Base-by-base conservation (phyloP, 2,888 invertebrate genomes). In the Noctua janthe region DNA sequence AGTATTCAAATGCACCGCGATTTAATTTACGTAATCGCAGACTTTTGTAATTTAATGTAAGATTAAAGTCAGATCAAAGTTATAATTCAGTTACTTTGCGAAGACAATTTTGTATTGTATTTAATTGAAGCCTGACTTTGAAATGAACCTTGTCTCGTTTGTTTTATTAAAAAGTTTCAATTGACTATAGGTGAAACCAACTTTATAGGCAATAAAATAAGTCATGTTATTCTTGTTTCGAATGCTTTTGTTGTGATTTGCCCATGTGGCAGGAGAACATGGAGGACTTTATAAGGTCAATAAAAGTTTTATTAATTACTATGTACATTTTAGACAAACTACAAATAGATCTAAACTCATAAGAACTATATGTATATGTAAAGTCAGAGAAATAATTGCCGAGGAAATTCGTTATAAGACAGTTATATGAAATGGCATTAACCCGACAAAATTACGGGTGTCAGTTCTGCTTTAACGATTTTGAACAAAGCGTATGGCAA, bases 61-160 rank as follows among this genome's bases (percentile, higher is more conserved):
- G 39, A 73, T 79, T 59, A 71, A 79, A 81, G 47, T 70, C 39
- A 64, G 15, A 13, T 67, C 17, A 54, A 78, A 82, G 56, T 80
- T 79, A 47, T 51, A 73, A 79, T n/a, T 35, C 15, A 54, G 47
- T 71, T 64, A 71, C 56, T 74, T 80, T 56, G 17, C 3, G 15
- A 23, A 83, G 23, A 64, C 35, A 35, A 69, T 75, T 62, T 71
- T 62, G 71, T 78, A 54, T 83, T 84, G 71, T 78, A 49, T 72
- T 78, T 51, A 64, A 73, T 64, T 81, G 51, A 7, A 56, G 43
- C 43, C 64, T 80, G 84, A 84, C 82, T 59, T 82, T 82, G 35
- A 7, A 51, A 64, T 74, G 70, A 59, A 84, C 82, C 71, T 71
- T 64, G 20, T 29, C 62, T 62, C 15, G 71, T 54, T 62, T 43